A percentile compares a stretch with the other conserved stretches of the same genome.
These are phyloP conservation scores for Habroteleia sp. DNA, from an alignment of 2,888 invertebrate species.

Conservation along the genomic window DNA sequence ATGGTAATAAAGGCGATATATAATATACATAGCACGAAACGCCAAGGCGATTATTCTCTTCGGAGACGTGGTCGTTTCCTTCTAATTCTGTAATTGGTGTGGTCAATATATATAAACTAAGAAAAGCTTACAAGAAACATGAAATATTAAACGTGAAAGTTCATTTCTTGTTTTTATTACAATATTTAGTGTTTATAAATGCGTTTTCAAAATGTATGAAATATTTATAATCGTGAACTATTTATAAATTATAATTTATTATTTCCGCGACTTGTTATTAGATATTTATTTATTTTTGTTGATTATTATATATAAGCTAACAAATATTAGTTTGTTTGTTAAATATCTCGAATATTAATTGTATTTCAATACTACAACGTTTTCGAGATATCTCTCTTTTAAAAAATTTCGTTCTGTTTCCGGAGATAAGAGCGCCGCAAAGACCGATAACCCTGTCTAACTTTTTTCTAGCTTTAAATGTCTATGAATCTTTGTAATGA, in stretches of 20 bases:
- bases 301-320: too few species aligned
- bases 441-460: conserved; percentile 44
- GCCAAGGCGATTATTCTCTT: conserved; percentile 48
- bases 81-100: conserved; percentile 53
- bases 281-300: too few species aligned
- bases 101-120: conserved; percentile 28
- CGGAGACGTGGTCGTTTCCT: conserved; percentile 36
- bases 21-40: conserved; percentile 32
- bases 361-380: not conserved
- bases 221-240: too few species aligned
- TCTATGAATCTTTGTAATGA: conserved; percentile 16
- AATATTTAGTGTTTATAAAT: too few species aligned
- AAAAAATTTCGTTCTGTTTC: conserved; percentile 14
- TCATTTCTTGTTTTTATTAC: too few species aligned
- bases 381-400: conserved; percentile 20
- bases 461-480: conserved; percentile 9
- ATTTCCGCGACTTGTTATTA: too few species aligned
- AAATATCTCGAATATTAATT: not conserved
- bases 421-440: conserved; percentile 33
- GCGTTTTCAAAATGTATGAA: too few species aligned
- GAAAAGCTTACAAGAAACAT: not conserved
- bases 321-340: too few species aligned
- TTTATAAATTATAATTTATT: too few species aligned
- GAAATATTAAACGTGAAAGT: too few species aligned
- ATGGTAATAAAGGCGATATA: conserved; percentile 12